A percentile compares a stretch with the other conserved stretches of the same genome.
Evolutionary conservation across 2,113 vertebrate species (phyloP).

Genomic region (Aspiorhynchus laticeps): DNA sequence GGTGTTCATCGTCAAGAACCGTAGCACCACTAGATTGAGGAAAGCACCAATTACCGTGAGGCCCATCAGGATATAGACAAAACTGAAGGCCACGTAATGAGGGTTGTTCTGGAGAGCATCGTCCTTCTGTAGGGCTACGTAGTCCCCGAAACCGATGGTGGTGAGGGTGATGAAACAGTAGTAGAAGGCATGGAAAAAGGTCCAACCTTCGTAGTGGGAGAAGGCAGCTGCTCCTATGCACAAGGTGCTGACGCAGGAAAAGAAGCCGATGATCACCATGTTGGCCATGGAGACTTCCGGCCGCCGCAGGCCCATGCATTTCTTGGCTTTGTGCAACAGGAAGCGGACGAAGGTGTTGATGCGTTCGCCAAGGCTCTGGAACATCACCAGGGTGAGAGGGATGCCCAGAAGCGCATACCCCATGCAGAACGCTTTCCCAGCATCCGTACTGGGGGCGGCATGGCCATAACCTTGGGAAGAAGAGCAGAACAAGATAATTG

Average conservation of each 20-base stretch:
- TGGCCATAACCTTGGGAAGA: slow-evolving; percentile 88
- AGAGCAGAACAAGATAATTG: slow-evolving; percentile 4
- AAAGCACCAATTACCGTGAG: slow-evolving; percentile 97
- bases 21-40: slow-evolving; percentile 95
- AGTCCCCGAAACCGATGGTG: slow-evolving; percentile 87
- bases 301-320: slow-evolving; percentile 86
- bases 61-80: slow-evolving; percentile 94
- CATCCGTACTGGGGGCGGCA: slow-evolving; percentile 94
- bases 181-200: slow-evolving; percentile 97
- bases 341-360: slow-evolving; percentile 94
- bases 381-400: slow-evolving; percentile 97
- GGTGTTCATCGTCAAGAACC: slow-evolving; percentile 96
- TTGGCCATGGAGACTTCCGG: slow-evolving; percentile 96
- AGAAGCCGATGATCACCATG: slow-evolving; percentile 97
- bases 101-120: slow-evolving; percentile 92
- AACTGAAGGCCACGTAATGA: slow-evolving; percentile 96
- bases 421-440: slow-evolving; percentile 98
- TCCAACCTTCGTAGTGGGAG: slow-evolving; percentile 94
- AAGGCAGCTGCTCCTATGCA: slow-evolving; percentile 91
- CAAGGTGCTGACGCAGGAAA: slow-evolving; percentile 92
- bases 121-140: slow-evolving; percentile 92
- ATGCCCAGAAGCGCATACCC: slow-evolving; percentile 96
- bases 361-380: slow-evolving; percentile 96
- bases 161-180: slow-evolving; percentile 99
- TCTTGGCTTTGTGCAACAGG: slow-evolving; percentile 91